Evolutionary conservation across 2,113 vertebrate species (phyloP).

Genomic region (Hippocampus zosterae): DNA sequence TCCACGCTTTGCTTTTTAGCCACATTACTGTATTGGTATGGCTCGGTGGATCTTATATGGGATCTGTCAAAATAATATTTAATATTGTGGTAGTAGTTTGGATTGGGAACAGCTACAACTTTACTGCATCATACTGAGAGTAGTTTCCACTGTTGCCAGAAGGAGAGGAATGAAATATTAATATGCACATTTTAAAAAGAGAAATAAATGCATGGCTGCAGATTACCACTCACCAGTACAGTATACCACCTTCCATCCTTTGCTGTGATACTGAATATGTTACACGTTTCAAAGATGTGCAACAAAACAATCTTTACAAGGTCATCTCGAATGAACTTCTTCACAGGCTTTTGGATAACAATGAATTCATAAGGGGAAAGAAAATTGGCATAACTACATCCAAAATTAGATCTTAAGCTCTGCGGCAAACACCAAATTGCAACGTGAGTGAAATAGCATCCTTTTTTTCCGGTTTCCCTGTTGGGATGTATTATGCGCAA

Average conservation of each 20-base stretch:
- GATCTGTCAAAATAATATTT: neutral
- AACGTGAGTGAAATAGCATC: no score
- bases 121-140: neutral
- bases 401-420: neutral
- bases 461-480: no score
- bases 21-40: no score
- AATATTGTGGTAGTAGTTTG: neutral
- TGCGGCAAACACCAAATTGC: neutral
- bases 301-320: neutral
- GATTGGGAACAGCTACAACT: neutral
- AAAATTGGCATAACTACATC: neutral
- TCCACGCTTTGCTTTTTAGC: neutral
- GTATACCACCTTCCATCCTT: neutral
- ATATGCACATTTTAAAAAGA: neutral
- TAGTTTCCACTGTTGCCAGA: neutral
- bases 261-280: neutral
- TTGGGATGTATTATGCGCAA: no score
- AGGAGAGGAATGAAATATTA: neutral
- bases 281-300: no score
- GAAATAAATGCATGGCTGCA: neutral
- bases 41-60: neutral
- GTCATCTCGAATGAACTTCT: neutral
- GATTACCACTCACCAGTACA: neutral
- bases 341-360: neutral
- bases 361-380: neutral